These are phyloP conservation scores for Diadegma fenestrale DNA, from an alignment of 2,888 invertebrate genomes.

Conservation along the genomic window DNA sequence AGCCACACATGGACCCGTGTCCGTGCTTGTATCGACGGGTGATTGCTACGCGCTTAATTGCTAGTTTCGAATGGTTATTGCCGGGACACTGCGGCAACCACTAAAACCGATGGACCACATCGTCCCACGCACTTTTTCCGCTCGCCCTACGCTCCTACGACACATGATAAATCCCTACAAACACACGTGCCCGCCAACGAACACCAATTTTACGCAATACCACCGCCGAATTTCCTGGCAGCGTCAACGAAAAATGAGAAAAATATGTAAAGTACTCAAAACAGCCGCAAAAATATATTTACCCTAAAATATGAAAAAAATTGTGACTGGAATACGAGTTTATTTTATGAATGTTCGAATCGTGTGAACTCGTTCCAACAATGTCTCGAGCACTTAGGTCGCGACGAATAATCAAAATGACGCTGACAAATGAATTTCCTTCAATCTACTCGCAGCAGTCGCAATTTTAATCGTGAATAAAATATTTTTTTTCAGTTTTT, in stretches of 20 bases:
- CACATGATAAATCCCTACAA: slow-evolving; percentile 44
- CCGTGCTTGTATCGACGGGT: slow-evolving; percentile 59
- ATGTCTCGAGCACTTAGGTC: neutral
- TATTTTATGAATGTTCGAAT: neutral
- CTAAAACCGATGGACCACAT: slow-evolving; percentile 55
- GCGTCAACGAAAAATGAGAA: slow-evolving; percentile 11
- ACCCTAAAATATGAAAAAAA: neutral
- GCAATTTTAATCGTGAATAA: neutral
- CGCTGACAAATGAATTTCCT: neutral
- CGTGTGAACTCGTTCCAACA: neutral
- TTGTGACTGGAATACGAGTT: neutral
- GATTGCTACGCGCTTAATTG: slow-evolving; percentile 68
- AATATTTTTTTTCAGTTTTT: neutral
- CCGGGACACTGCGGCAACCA: slow-evolving; percentile 52
- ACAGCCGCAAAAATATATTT: neutral
- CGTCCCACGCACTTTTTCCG: slow-evolving; percentile 48
- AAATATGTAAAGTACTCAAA: neutral
- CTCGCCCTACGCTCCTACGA: neutral
- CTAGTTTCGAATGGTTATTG: slow-evolving; percentile 63
- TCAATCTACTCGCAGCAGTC: neutral
- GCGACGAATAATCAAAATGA: neutral
- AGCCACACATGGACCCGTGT: neutral
- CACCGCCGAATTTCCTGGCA: neutral
- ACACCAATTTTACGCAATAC: slow-evolving; percentile 27
- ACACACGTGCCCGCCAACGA: slow-evolving; percentile 9